phyloP scores from a whole-genome alignment of 2,888 invertebrate genomes.

The Hesperia comma region DNA sequence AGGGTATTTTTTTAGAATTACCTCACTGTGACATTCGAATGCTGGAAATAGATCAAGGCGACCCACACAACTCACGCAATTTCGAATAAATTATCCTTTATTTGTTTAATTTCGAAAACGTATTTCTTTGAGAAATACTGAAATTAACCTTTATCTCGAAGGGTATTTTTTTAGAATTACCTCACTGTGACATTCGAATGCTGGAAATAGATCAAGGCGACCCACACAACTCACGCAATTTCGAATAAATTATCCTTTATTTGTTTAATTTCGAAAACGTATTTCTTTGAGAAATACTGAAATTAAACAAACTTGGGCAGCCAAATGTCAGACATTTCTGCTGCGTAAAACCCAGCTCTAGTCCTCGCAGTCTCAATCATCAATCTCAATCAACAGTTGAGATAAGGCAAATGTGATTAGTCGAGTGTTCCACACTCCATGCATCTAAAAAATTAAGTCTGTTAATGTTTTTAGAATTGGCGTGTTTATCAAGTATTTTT shows the following conservation, averaged over 20 bases:
- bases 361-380: too few species aligned
- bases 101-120: neutral
- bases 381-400: too few species aligned
- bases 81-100: constrained; percentile 1
- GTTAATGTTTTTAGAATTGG: too few species aligned
- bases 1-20: neutral
- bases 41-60: constrained; percentile 16
- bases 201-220: constrained; percentile 17
- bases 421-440: too few species aligned
- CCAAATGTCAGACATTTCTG: too few species aligned
- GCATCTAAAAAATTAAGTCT: too few species aligned
- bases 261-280: neutral
- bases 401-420: too few species aligned
- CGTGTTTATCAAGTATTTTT: too few species aligned
- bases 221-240: neutral
- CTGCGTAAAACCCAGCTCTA: too few species aligned
- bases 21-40: constrained; percentile 8
- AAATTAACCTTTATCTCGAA: neutral
- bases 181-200: constrained; percentile 5
- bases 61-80: neutral
- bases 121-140: neutral
- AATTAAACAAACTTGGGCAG: too few species aligned
- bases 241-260: constrained; percentile 2
- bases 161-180: neutral
- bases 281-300: neutral